Conservation (phyloP, 1,140 invertebrate genomes). For the Ceratoteleas bidentatus region DNA sequence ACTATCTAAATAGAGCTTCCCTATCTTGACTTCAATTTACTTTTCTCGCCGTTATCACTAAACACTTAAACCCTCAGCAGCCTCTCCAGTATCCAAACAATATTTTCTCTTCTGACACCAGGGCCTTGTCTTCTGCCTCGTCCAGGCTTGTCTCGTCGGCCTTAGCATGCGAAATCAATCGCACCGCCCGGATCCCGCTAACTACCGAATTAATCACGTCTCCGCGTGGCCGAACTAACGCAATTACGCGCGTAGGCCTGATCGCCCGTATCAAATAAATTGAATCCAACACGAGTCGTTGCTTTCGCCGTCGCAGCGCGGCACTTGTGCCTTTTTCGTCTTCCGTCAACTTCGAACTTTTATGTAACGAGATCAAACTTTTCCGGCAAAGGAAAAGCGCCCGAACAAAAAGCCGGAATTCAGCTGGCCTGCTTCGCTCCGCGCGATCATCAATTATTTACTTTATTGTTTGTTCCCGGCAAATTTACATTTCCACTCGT, state of each 20-base stretch:
- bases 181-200: conserved; percentile 16
- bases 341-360: conserved; percentile 43
- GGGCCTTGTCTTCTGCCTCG: background rate
- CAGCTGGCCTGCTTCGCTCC: conserved; percentile 9
- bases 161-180: conserved; percentile 18
- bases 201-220: conserved; percentile 46
- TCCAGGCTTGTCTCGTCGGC: background rate
- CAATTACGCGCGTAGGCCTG: conserved; percentile 29
- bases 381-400: conserved; percentile 20
- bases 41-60: too few species aligned
- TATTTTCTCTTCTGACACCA: background rate
- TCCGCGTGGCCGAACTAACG: conserved; percentile 23
- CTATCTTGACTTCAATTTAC: too few species aligned
- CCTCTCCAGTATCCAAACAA: too few species aligned
- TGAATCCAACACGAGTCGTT: conserved; percentile 31
- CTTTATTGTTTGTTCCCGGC: conserved; percentile 20
- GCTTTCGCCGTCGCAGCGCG: background rate
- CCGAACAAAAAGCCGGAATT: conserved; percentile 33
- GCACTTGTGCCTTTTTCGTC: conserved; percentile 1
- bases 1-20: too few species aligned
- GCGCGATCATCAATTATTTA: conserved; percentile 31
- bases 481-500: conserved; percentile 27
- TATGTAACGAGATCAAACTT: conserved; percentile 53
- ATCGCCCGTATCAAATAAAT: conserved; percentile 44
- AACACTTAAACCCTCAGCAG: too few species aligned